phyloP scores from a whole-genome alignment of 2,888 invertebrate species.

The Caenorhabditis zanzibari region DNA sequence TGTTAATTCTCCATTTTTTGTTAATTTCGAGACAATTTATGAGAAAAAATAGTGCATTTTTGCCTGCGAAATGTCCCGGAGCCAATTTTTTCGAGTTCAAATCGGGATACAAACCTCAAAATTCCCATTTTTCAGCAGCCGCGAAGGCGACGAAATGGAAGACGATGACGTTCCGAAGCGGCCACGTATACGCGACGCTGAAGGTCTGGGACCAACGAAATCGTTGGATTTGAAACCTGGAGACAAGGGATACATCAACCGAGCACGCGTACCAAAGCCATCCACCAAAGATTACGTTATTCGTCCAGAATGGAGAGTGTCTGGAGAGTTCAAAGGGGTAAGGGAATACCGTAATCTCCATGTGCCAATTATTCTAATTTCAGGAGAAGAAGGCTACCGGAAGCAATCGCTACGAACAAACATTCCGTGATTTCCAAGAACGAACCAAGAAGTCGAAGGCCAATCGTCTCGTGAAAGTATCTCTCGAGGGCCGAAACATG shows the following conservation, averaged over 20 bases:
- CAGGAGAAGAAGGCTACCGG: constrained; percentile 71
- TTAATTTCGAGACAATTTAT: too few relatives aligned
- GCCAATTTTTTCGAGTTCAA: too few relatives aligned
- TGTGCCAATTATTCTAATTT: not conserved
- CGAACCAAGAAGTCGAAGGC: constrained; percentile 77
- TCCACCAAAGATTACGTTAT: constrained; percentile 97
- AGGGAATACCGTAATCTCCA: not conserved
- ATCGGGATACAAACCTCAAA: not conserved
- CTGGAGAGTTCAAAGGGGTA: constrained; percentile 77
- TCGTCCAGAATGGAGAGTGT: constrained; percentile 87
- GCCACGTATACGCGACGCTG: constrained; percentile 43
- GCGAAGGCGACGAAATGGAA: constrained; percentile 42
- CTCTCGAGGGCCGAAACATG: constrained; percentile 81
- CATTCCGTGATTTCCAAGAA: constrained; percentile 81
- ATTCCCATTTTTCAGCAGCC: constrained; percentile 41
- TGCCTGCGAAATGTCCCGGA: too few relatives aligned
- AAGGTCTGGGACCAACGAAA: constrained; percentile 45
- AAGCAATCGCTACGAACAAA: constrained; percentile 73
- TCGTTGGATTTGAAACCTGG: constrained; percentile 64
- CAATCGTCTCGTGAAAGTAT: constrained; percentile 78
- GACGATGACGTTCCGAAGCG: constrained; percentile 10
- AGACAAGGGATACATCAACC: constrained; percentile 70
- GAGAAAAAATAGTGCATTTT: too few relatives aligned
- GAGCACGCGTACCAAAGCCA: constrained; percentile 91
- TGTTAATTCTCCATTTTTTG: too few relatives aligned